Evolutionary conservation across 2,888 invertebrate genomes (phyloP).

Genomic region (Lobophora halterata): DNA sequence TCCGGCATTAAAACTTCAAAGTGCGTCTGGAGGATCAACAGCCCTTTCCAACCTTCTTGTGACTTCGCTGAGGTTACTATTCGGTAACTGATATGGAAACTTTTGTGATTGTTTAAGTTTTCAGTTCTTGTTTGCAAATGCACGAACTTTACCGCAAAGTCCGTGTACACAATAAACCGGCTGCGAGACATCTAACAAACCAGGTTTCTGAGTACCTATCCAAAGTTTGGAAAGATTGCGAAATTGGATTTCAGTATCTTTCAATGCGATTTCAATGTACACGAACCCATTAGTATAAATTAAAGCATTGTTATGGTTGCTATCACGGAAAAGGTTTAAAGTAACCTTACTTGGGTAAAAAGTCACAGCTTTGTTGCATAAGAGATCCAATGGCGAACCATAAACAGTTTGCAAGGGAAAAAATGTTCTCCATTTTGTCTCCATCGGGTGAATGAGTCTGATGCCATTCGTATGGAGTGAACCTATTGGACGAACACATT

Average conservation of each 20-base stretch:
- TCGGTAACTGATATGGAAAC: conserved; percentile 42
- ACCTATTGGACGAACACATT: conserved; percentile 80
- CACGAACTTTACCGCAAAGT: conserved; percentile 6
- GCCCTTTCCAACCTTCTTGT: conserved; percentile 45
- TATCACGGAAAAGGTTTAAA: conserved; percentile 34
- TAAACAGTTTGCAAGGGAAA: conserved; percentile 95
- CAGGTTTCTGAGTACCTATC: neutral
- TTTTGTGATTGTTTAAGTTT: conserved; percentile 26
- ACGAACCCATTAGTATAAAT: conserved; percentile 4
- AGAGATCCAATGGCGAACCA: conserved; percentile 98
- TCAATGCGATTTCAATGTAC: neutral
- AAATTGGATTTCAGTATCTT: neutral
- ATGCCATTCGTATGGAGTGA: conserved; percentile 98
- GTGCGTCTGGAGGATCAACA: conserved; percentile 42
- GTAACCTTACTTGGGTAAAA: conserved; percentile 92
- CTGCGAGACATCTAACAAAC: too few species aligned
- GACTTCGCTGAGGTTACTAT: conserved; percentile 77
- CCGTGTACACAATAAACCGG: too few species aligned
- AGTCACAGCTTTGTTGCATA: conserved; percentile 98
- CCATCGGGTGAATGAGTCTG: conserved; percentile 93
- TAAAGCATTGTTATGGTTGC: conserved; percentile 5
- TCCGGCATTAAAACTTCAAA: conserved; percentile 35
- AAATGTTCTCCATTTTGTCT: conserved; percentile 94
- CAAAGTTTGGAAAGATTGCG: neutral
- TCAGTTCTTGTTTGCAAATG: conserved; percentile 16